A percentile compares a stretch with the other conserved stretches of the same genome.
These are phyloP conservation scores for Agonopterix alstromeriana DNA, from an alignment of 2,888 invertebrate species.

Conservation along the genomic window DNA sequence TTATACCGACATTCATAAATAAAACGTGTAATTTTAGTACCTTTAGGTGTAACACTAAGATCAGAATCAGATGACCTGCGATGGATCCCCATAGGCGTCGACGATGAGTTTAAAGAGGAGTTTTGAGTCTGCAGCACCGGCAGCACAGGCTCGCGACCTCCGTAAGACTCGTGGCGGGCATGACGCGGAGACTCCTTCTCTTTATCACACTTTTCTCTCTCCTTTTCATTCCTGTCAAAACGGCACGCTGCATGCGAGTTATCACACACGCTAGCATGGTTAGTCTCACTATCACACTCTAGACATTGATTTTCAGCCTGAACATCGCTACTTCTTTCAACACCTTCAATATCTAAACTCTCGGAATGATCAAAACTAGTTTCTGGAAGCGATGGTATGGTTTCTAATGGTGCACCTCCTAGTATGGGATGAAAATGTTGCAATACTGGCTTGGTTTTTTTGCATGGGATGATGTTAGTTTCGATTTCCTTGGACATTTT, in stretches of 20 bases:
- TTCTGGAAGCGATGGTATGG: constrained; percentile 64
- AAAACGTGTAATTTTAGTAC: constrained; percentile 52
- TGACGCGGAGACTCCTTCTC: constrained; percentile 65
- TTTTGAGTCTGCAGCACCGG: constrained; percentile 38
- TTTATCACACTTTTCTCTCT: constrained; percentile 41
- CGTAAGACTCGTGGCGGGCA: constrained; percentile 75
- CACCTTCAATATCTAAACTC: constrained; percentile 48
- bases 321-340: constrained; percentile 18
- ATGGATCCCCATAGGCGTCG: constrained; percentile 77
- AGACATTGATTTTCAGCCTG: neutral
- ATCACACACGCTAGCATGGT: constrained; percentile 71
- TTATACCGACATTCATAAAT: too few species aligned
- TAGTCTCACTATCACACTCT: constrained; percentile 35
- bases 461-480: constrained; percentile 35
- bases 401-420: constrained; percentile 54
- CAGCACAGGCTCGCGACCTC: constrained; percentile 54
- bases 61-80: constrained; percentile 95
- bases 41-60: constrained; percentile 94
- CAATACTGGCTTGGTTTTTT: constrained; percentile 39
- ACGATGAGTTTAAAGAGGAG: constrained; percentile 61
- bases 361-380: constrained; percentile 46
- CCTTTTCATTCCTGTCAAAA: constrained; percentile 61
- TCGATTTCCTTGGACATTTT: constrained; percentile 53
- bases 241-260: constrained; percentile 74
- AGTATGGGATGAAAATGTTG: constrained; percentile 57